phyloP scores from a whole-genome alignment of 2,113 vertebrate species.

The Parus major region DNA sequence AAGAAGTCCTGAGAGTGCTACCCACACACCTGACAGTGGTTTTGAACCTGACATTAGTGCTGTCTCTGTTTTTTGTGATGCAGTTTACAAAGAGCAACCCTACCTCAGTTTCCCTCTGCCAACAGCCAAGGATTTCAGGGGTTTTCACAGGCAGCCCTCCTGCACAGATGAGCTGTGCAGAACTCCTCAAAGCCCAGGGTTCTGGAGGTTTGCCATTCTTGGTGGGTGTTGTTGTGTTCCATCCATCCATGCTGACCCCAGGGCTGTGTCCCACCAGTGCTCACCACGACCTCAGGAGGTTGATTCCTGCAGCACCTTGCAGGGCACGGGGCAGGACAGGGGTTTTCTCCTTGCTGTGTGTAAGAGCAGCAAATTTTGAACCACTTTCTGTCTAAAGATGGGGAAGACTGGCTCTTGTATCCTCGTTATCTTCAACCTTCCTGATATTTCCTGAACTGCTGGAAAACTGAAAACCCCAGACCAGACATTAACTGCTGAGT shows the following conservation, averaged over 20 bases:
- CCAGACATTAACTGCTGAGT: background rate
- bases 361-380: background rate
- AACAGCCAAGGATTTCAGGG: background rate
- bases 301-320: background rate
- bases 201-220: background rate
- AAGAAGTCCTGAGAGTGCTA: background rate
- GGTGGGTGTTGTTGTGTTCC: background rate
- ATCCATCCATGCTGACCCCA: background rate
- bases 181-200: background rate
- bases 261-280: background rate
- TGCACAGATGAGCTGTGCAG: background rate
- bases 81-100: background rate
- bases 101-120: background rate
- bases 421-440: background rate
- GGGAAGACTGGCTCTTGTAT: background rate
- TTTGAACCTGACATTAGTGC: background rate
- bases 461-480: constrained; percentile 3
- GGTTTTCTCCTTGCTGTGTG: rapidly evolving
- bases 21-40: background rate
- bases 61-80: background rate
- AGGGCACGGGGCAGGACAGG: background rate
- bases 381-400: background rate
- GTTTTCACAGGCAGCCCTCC: background rate
- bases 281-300: too few relatives aligned
- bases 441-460: background rate